These are phyloP conservation scores for Pemphredon lugubris DNA, from an alignment of 2,888 invertebrate genomes.

Conservation along the genomic window DNA sequence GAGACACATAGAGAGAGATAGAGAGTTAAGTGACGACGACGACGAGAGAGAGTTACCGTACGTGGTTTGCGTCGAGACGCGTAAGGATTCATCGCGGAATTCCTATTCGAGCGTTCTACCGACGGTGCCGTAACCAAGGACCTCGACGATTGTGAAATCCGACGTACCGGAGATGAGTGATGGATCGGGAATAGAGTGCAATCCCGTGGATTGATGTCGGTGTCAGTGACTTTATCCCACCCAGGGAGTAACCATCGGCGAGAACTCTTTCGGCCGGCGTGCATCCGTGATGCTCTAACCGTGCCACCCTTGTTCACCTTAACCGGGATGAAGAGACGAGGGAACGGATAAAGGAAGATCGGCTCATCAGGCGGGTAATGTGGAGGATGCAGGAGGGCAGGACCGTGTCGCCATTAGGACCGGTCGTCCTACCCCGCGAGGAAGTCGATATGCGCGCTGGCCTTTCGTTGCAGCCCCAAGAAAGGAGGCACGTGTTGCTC, in stretches of 20 bases:
- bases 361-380: conserved; percentile 59
- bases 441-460: conserved; percentile 64
- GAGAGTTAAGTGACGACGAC: too few relatives aligned
- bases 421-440: conserved; percentile 67
- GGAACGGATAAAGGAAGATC: conserved; percentile 48
- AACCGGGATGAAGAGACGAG: conserved; percentile 47
- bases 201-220: background rate
- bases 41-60: too few relatives aligned
- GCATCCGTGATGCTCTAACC: background rate
- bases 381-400: conserved; percentile 77
- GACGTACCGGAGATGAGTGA: conserved; percentile 4
- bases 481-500: conserved; percentile 73
- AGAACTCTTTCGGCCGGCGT: background rate
- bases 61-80: too few relatives aligned
- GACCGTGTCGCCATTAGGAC: conserved; percentile 72
- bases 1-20: too few relatives aligned
- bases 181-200: background rate
- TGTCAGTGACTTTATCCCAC: conserved; percentile 10
- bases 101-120: too few relatives aligned
- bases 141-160: background rate
- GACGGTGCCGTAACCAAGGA: background rate
- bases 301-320: background rate
- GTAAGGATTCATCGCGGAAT: too few relatives aligned
- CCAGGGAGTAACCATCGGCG: too few relatives aligned
- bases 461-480: conserved; percentile 67